A percentile compares a stretch with the other conserved stretches of the same genome.
phyloP scores from a whole-genome alignment of 37 sponge, comb jelly and placozoan species.

The Geodia barretti region DNA sequence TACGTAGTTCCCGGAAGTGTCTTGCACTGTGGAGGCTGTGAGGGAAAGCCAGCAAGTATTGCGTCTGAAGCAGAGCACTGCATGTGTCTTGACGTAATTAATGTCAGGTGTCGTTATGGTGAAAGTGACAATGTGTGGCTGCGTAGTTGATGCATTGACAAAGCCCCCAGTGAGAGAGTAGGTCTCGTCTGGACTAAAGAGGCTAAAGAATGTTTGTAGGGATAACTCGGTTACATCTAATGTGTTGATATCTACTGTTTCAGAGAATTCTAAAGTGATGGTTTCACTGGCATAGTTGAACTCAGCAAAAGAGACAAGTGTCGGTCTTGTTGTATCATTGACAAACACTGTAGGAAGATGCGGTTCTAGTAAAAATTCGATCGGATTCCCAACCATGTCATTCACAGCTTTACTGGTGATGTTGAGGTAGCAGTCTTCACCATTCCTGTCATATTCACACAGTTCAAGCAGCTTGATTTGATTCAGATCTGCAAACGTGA shows the following conservation, averaged over 20 bases:
- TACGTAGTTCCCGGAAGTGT: conserved; percentile 69
- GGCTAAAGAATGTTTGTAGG: conserved; percentile 81
- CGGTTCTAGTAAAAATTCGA: conserved; percentile 23
- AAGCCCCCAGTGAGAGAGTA: conserved; percentile 76
- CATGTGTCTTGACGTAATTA: conserved; percentile 65
- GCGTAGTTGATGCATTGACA: conserved; percentile 18
- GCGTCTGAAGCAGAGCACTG: conserved; percentile 76
- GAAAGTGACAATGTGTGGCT: conserved; percentile 64
- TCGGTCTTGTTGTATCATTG: conserved; percentile 67
- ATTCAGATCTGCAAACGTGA: conserved; percentile 81
- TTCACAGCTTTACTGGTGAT: conserved; percentile 36
- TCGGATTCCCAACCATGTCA: conserved; percentile 71
- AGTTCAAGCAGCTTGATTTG: conserved; percentile 65
- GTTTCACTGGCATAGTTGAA: conserved; percentile 80
- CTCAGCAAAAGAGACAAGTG: conserved; percentile 71
- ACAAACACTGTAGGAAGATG: conserved; percentile 30
- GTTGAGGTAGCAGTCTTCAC: conserved; percentile 65
- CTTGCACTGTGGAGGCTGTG: conserved; percentile 46
- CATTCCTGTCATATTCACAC: conserved; percentile 53
- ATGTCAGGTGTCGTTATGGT: conserved; percentile 67
- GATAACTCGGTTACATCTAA: conserved; percentile 58
- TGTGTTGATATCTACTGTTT: conserved; percentile 72
- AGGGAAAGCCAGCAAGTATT: conserved; percentile 90
- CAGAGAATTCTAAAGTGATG: conserved; percentile 79
- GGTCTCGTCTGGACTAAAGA: conserved; percentile 8